Evolutionary conservation across 2,888 invertebrate species (phyloP).

Genomic region (Blomia tropicalis): DNA sequence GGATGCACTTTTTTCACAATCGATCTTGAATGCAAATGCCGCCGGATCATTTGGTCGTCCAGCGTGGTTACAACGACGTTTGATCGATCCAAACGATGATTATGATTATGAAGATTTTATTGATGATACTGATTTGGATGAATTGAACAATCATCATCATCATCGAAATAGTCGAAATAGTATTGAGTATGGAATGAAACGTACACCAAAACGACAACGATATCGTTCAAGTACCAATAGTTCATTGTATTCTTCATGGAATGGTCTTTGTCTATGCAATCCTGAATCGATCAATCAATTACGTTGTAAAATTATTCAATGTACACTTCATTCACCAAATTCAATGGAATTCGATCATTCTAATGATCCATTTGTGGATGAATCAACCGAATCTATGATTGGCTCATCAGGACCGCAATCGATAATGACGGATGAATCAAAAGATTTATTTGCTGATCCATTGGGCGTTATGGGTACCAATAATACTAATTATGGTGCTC

Average conservation of each 20-base stretch:
- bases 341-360: too few species aligned
- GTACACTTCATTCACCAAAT: too few species aligned
- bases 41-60: slow-evolving; percentile 34
- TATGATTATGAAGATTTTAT: background rate
- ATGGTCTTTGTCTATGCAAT: slow-evolving; percentile 23
- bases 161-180: too few species aligned
- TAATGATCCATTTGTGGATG: background rate
- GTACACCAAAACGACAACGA: background rate
- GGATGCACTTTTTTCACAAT: slow-evolving; percentile 89
- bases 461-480: background rate
- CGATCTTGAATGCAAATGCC: slow-evolving; percentile 78
- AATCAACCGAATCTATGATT: background rate
- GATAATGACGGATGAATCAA: background rate
- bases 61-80: background rate
- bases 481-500: background rate
- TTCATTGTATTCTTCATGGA: slow-evolving; percentile 18
- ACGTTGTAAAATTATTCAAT: background rate
- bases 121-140: background rate
- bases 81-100: background rate
- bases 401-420: background rate
- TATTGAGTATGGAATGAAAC: too few species aligned
- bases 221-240: background rate
- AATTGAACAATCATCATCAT: background rate
- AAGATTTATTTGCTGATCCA: background rate
- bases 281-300: background rate